Evolutionary conservation across 2,797 vertebrate genomes (phyloP).

Genomic region (Danio choprae): DNA sequence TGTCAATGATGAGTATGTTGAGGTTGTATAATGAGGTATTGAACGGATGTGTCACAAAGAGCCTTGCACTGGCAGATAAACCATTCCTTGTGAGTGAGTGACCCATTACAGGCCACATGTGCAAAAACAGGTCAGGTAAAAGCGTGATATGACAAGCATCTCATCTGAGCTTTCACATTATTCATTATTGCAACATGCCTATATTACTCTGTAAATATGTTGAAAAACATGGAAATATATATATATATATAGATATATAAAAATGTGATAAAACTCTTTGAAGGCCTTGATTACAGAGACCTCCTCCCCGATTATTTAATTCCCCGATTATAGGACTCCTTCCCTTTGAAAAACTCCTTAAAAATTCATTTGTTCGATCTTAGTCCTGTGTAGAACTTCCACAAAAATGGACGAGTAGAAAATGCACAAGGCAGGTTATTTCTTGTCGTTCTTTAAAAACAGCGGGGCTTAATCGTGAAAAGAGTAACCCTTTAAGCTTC

Average conservation of each 20-base stretch:
- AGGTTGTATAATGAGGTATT: constrained; percentile 84
- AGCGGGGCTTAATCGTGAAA: constrained; percentile 67
- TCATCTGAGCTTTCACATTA: constrained; percentile 88
- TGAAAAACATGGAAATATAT: constrained; percentile 84
- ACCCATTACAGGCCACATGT: constrained; percentile 79
- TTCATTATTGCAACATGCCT: constrained; percentile 90
- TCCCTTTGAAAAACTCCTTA: constrained; percentile 80
- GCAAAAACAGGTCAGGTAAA: constrained; percentile 86
- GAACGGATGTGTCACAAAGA: constrained; percentile 82
- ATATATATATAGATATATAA: constrained; percentile 78
- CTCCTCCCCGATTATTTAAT: constrained; percentile 74
- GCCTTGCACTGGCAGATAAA: constrained; percentile 84
- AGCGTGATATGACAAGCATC: constrained; percentile 86
- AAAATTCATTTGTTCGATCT: constrained; percentile 70
- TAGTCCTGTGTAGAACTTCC: constrained; percentile 67
- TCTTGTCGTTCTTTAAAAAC: constrained; percentile 67
- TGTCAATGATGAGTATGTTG: constrained; percentile 81
- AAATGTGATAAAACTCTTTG: constrained; percentile 72
- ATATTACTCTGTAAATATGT: constrained; percentile 87
- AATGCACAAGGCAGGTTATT: constrained; percentile 69
- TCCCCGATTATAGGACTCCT: constrained; percentile 74
- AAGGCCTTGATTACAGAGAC: constrained; percentile 81
- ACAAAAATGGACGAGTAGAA: constrained; percentile 74
- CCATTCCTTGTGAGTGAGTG: constrained; percentile 83
- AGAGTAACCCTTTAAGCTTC: constrained; percentile 77